These are phyloP conservation scores for Edolisoma coerulescens DNA, from an alignment of 2,113 vertebrate species.

Conservation along the genomic window DNA sequence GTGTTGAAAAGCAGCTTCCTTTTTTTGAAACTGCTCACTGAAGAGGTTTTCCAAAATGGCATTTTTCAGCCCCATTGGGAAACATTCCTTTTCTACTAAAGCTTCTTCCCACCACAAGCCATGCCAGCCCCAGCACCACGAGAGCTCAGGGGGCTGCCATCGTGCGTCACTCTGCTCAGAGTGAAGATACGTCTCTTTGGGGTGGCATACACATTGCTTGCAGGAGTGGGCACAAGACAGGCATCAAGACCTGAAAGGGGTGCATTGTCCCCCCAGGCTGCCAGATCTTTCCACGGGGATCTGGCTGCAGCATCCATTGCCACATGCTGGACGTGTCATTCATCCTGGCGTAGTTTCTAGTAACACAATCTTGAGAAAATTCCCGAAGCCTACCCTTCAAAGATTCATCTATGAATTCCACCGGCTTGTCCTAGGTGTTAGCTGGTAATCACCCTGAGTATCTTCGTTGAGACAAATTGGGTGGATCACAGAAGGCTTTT, in stretches of 20 bases:
- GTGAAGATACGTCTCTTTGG: rapidly evolving
- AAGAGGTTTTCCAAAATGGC: not conserved
- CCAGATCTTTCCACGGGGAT: not conserved
- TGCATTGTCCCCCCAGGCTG: too few relatives aligned
- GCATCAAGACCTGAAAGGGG: not conserved
- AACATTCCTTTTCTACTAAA: not conserved
- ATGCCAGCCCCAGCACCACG: rapidly evolving
- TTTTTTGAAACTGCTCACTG: not conserved
- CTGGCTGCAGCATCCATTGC: not conserved
- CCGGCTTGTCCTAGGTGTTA: rapidly evolving
- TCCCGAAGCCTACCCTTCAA: too few relatives aligned
- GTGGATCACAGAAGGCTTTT: not conserved
- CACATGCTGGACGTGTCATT: rapidly evolving
- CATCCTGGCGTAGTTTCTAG: not conserved
- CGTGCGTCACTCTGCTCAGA: rapidly evolving
- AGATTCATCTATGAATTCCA: not conserved
- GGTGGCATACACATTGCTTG: rapidly evolving
- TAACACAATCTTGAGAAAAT: not conserved
- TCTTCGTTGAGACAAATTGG: not conserved
- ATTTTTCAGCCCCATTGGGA: not conserved
- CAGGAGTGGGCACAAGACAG: not conserved
- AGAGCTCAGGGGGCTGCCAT: not conserved
- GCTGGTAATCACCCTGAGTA: not conserved
- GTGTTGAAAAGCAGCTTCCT: not conserved
- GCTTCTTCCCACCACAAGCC: not conserved